Evolutionary conservation across 2,797 vertebrate species (phyloP).

Genomic region (Phylloscopus collybita): DNA sequence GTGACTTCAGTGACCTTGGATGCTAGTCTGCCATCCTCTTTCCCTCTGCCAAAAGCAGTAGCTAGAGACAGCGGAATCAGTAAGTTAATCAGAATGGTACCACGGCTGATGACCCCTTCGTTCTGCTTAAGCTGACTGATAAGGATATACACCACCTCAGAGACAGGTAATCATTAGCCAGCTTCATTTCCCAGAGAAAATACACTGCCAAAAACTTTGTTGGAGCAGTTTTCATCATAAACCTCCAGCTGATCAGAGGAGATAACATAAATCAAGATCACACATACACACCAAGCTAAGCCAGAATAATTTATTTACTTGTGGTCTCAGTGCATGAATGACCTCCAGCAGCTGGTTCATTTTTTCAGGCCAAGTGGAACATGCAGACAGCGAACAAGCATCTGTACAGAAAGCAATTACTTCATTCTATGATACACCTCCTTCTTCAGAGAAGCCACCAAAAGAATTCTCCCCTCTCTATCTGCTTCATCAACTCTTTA

Average conservation of each 20-base stretch:
- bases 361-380: background rate
- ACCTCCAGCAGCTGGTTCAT: background rate
- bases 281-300: background rate
- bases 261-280: background rate
- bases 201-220: background rate
- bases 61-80: background rate
- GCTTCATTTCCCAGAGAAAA: background rate
- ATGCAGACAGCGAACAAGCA: background rate
- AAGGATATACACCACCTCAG: background rate
- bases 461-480: background rate
- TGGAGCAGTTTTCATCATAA: background rate
- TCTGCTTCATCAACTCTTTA: background rate
- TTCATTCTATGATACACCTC: background rate
- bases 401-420: background rate
- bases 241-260: background rate
- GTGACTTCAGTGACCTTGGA: background rate
- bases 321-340: background rate
- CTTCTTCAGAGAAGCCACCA: background rate
- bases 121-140: background rate
- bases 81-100: background rate
- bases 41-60: background rate
- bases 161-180: conserved; percentile 38
- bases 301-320: background rate
- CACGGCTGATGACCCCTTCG: background rate
- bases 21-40: background rate